Conservation (phyloP, 2,113 vertebrate genomes). For the Clarias gariepinus region DNA sequence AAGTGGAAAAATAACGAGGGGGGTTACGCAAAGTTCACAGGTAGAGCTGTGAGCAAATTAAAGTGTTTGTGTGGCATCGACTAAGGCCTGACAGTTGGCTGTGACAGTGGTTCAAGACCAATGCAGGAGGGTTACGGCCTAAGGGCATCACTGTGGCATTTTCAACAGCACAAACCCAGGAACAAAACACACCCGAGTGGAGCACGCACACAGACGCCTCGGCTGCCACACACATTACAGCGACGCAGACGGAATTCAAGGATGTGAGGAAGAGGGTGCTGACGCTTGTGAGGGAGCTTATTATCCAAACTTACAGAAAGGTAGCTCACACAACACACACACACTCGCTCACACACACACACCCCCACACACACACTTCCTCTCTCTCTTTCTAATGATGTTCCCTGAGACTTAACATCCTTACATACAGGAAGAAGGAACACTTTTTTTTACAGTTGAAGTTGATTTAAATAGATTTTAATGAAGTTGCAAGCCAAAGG, state of each 20-base stretch:
- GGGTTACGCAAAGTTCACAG: conserved; percentile 63
- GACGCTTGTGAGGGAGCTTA: conserved; percentile 74
- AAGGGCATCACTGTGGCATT: conserved; percentile 60
- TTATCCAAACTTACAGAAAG: conserved; percentile 72
- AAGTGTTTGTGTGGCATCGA: conserved; percentile 55
- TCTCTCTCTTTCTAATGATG: conserved; percentile 67
- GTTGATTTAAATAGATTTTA: conserved; percentile 84
- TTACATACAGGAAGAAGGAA: conserved; percentile 67
- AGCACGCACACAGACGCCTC: conserved; percentile 61
- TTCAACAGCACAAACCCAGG: conserved; percentile 63
- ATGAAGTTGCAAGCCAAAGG: conserved; percentile 74
- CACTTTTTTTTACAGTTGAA: conserved; percentile 68
- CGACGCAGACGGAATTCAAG: conserved; percentile 64
- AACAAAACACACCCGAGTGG: conserved; percentile 69
- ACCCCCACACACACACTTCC: conserved; percentile 33
- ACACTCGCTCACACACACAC: conserved; percentile 34
- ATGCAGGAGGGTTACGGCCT: conserved; percentile 60
- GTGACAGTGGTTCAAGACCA: conserved; percentile 63
- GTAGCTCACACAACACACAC: conserved; percentile 50
- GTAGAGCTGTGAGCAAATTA: conserved; percentile 53
- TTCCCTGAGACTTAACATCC: conserved; percentile 71
- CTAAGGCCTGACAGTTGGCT: conserved; percentile 59
- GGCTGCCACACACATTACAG: conserved; percentile 68
- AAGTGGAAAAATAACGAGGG: conserved; percentile 57
- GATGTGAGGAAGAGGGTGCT: conserved; percentile 65